phyloP scores from a whole-genome alignment of 1,140 invertebrate species.

The Frieseomelitta varia region DNA sequence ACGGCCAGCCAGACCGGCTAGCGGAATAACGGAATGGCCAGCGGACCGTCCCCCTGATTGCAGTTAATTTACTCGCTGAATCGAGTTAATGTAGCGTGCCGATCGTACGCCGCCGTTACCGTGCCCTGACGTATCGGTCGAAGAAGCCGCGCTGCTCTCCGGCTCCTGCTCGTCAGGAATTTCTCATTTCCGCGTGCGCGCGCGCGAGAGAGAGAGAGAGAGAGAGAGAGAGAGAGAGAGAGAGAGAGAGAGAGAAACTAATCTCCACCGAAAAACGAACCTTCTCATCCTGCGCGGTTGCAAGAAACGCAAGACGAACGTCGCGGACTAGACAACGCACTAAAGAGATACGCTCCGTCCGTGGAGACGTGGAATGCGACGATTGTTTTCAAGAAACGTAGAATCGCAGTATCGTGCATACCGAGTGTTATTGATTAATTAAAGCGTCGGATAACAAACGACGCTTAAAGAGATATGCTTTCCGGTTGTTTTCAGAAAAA shows the following conservation, averaged over 20 bases:
- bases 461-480: too few relatives aligned
- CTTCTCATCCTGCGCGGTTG: not conserved
- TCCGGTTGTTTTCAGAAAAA: too few relatives aligned
- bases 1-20: conserved; percentile 63
- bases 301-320: conserved; percentile 39
- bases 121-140: conserved; percentile 61
- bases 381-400: not conserved
- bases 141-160: conserved; percentile 26
- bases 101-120: conserved; percentile 61
- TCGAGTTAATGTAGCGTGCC: conserved; percentile 81
- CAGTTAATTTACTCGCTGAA: conserved; percentile 81
- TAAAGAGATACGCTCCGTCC: not conserved
- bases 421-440: not conserved
- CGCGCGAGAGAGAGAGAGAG: conserved; percentile 11
- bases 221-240: conserved; percentile 30
- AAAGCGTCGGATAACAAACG: too few relatives aligned
- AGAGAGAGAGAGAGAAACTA: conserved; percentile 36
- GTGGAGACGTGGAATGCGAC: not conserved
- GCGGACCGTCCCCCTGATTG: conserved; percentile 78
- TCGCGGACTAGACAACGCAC: not conserved
- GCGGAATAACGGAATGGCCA: conserved; percentile 75
- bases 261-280: conserved; percentile 41
- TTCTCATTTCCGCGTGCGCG: conserved; percentile 46
- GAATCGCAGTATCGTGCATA: not conserved
- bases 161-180: conserved; percentile 40